Conservation (phyloP, 2,888 invertebrate species). For the Spodoptera exigua region DNA sequence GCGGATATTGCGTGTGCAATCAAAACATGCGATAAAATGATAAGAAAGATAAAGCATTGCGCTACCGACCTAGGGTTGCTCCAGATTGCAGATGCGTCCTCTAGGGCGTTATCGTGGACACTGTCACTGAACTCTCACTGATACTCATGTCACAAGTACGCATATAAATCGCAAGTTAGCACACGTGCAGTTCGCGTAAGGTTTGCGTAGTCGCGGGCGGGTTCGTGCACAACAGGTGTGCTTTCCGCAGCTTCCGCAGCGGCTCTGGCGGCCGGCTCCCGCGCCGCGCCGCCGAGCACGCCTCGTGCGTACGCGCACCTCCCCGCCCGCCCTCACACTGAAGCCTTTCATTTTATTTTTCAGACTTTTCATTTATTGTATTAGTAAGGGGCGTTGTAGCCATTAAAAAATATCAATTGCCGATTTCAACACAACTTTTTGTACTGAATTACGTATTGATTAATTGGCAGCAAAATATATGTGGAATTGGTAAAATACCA, state of each 20-base stretch:
- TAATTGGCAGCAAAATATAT: too few relatives aligned
- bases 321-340: conserved; percentile 77
- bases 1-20: conserved; percentile 75
- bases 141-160: conserved; percentile 72
- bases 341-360: conserved; percentile 77
- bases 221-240: conserved; percentile 76
- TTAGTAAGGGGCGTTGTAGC: too few relatives aligned
- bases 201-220: conserved; percentile 43
- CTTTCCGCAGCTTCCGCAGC: conserved; percentile 84
- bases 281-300: conserved; percentile 70
- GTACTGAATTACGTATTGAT: not conserved
- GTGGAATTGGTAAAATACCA: too few relatives aligned
- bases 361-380: conserved; percentile 33
- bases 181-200: conserved; percentile 63
- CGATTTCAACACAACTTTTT: not conserved
- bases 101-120: conserved; percentile 59
- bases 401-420: too few relatives aligned
- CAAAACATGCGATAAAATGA: conserved; percentile 75
- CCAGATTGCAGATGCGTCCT: conserved; percentile 71
- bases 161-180: conserved; percentile 23
- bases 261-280: conserved; percentile 73
- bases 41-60: conserved; percentile 76
- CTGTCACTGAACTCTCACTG: conserved; percentile 80
- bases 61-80: conserved; percentile 83
- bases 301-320: conserved; percentile 81